These are phyloP conservation scores for Ophioderma brevispina DNA, from an alignment of 35 echinoderm and acorn worm species.

Conservation along the genomic window DNA sequence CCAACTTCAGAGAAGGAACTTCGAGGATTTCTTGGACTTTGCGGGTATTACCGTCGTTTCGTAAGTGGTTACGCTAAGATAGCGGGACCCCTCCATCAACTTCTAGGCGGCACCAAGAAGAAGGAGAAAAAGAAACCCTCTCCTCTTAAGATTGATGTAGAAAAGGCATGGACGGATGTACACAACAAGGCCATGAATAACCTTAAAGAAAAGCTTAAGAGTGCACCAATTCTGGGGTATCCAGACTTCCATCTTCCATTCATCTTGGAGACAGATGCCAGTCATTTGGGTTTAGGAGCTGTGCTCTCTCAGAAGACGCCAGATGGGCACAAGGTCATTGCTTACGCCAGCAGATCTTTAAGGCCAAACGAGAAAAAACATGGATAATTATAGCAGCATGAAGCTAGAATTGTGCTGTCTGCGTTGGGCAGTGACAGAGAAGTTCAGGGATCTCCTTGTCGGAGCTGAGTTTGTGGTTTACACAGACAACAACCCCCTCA, in stretches of 20 bases:
- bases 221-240: slow-evolving; percentile 50
- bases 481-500: slow-evolving; percentile 71
- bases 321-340: neutral
- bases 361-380: slow-evolving; percentile 37
- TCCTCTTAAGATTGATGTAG: neutral
- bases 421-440: slow-evolving; percentile 70
- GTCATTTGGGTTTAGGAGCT: slow-evolving; percentile 39
- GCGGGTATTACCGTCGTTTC: slow-evolving; percentile 53
- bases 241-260: slow-evolving; percentile 67
- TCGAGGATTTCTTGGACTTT: slow-evolving; percentile 52
- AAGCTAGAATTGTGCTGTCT: slow-evolving; percentile 73
- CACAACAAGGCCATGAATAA: slow-evolving; percentile 38
- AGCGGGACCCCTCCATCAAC: slow-evolving; percentile 49
- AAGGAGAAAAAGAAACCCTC: slow-evolving; percentile 8
- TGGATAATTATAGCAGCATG: slow-evolving; percentile 87
- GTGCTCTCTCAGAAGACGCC: slow-evolving; percentile 45
- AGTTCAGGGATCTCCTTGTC: slow-evolving; percentile 72
- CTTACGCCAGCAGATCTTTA: slow-evolving; percentile 37
- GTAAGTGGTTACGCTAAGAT: slow-evolving; percentile 47
- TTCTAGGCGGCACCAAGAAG: slow-evolving; percentile 4
- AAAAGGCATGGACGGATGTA: slow-evolving; percentile 29
- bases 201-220: slow-evolving; percentile 38
- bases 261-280: slow-evolving; percentile 71
- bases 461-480: slow-evolving; percentile 62
- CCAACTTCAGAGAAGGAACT: slow-evolving; percentile 31